Base-by-base conservation (phyloP, 92 coral and sea anemone species). In the Desmophyllum pertusum region DNA sequence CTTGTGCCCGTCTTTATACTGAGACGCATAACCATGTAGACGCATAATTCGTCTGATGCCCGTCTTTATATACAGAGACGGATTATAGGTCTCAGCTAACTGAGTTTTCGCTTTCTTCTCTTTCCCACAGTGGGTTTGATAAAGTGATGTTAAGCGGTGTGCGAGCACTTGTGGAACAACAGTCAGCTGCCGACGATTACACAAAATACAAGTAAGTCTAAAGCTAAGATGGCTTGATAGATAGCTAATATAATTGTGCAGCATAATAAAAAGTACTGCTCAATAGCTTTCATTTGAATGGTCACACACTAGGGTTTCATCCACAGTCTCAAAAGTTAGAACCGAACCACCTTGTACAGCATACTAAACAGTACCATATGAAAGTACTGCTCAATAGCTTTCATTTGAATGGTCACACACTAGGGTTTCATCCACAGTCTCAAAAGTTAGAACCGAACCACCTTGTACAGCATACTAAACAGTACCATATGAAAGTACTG, bases 131-230 rank as follows among this genome's bases (percentile, higher is more conserved):
- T 73, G 91, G 93, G 29, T 92, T 86, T 46, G 48, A 89, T 25
- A 46, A 70, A 39, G 91, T 92, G 17, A 83, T 92, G 95, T 59
- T 92, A 59, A 78, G 88, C 4, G 95, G 95, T 7, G 86, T 90
- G 0, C 90, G 95, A 4, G 95, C 91, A 27, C 87, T 92, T 5
- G 95, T 92, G 70, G 95, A 92, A 46, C 95, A 92, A 77, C 95
- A 92, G 79, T 87, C 93, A 19, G 88, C 84, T 0, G 55, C 88
- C 0, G 93, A 92, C 0, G 89, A 92, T 70, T 92, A 89, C 73
- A 61, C 93, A 37, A 92, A 86, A 73, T 92, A 81, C 91, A 92
- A 86, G 95, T 92, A 70, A 76, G 93, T n/a, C 35, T 10, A 27
- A 23, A 36, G 83, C 27, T 30, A 8, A 62, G 67, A 3, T 48